Evolutionary conservation across 2,888 invertebrate genomes (phyloP).

Genomic region (Gymnocheta viridis): DNA sequence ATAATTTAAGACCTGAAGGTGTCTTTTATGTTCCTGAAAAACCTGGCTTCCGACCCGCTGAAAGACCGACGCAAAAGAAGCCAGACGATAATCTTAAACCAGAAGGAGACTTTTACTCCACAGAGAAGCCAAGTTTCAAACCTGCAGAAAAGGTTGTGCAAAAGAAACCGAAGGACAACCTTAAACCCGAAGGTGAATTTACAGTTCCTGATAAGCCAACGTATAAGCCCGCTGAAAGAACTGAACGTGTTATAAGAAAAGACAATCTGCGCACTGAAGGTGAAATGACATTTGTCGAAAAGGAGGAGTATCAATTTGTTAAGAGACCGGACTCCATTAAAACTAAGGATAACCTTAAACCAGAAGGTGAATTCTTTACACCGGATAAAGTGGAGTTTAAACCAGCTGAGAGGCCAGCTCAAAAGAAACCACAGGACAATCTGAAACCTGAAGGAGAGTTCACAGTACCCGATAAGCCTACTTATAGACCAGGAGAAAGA

Average conservation of each 20-base stretch:
- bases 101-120: conserved; percentile 84
- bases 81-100: conserved; percentile 83
- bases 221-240: conserved; percentile 78
- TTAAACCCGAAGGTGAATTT: conserved; percentile 84
- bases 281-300: conserved; percentile 83
- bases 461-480: conserved; percentile 81
- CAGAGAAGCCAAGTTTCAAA: conserved; percentile 77
- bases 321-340: conserved; percentile 82
- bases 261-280: conserved; percentile 85
- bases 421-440: conserved; percentile 83
- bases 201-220: conserved; percentile 81
- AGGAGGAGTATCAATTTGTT: conserved; percentile 82
- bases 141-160: conserved; percentile 82
- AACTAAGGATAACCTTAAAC: conserved; percentile 83
- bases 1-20: no score
- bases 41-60: conserved; percentile 82
- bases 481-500: conserved; percentile 82
- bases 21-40: conserved; percentile 83
- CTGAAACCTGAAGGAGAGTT: conserved; percentile 85
- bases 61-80: conserved; percentile 80
- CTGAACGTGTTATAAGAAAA: conserved; percentile 81
- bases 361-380: conserved; percentile 84
- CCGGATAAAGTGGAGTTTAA: conserved; percentile 79
- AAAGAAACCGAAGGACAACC: conserved; percentile 82
- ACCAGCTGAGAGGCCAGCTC: conserved; percentile 79